Evolutionary conservation across 2,797 vertebrate species (phyloP).

Genomic region (Myotis daubentonii): DNA sequence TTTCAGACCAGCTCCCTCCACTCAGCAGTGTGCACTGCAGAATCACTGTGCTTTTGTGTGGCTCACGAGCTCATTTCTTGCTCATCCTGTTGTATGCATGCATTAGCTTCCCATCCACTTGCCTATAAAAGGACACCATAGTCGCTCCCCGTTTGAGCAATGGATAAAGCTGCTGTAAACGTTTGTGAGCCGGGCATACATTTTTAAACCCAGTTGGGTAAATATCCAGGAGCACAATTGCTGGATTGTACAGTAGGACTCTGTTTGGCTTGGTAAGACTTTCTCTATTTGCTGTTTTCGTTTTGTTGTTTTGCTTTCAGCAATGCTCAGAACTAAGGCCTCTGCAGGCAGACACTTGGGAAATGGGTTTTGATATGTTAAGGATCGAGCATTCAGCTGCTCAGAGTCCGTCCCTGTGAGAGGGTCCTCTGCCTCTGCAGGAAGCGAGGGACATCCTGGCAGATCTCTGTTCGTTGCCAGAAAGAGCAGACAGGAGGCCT

Average conservation of each 20-base stretch:
- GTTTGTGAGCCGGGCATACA: accelerated
- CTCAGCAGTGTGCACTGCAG: too few relatives aligned
- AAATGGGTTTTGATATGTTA: not conserved
- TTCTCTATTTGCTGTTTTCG: not conserved
- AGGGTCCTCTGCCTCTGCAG: not conserved
- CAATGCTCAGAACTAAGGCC: not conserved
- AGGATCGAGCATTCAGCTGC: not conserved
- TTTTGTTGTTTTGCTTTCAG: not conserved
- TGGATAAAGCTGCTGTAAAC: not conserved
- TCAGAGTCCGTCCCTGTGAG: not conserved
- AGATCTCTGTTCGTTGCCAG: not conserved
- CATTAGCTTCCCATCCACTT: not conserved
- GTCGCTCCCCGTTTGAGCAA: not conserved
- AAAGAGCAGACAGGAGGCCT: not conserved
- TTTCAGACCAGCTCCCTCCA: not conserved
- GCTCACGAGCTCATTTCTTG: not conserved
- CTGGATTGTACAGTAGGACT: not conserved
- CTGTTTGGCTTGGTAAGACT: not conserved
- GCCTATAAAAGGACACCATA: not conserved
- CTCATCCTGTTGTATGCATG: not conserved
- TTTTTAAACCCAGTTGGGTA: not conserved
- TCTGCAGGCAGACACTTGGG: not conserved
- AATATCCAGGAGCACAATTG: accelerated
- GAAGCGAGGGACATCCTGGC: not conserved
- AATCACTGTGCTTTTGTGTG: not conserved